Conservation (phyloP, 2,888 invertebrate genomes). For the Elysia crispata region DNA sequence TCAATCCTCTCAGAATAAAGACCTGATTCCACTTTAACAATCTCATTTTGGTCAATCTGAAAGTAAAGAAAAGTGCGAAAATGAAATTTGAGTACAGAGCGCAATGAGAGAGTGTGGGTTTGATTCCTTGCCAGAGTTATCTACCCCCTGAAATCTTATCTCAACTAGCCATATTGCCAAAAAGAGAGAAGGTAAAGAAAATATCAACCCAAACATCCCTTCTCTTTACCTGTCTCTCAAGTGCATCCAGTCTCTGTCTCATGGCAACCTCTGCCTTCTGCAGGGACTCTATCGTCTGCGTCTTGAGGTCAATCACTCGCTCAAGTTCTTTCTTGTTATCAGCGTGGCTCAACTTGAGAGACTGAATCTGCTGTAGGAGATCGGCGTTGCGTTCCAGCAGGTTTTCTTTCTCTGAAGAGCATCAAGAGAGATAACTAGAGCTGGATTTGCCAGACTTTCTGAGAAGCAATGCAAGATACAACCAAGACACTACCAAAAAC, state of each 20-base stretch:
- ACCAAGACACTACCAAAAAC: no score
- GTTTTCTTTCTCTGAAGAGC: conserved; percentile 70
- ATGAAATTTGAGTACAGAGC: no score
- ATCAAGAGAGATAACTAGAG: no score
- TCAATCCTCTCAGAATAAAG: conserved; percentile 55
- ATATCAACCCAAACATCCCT: no score
- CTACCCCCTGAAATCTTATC: no score
- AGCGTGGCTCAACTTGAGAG: conserved; percentile 82
- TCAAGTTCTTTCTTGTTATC: conserved; percentile 78
- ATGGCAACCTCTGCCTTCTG: conserved; percentile 52
- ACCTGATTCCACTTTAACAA: conserved; percentile 52
- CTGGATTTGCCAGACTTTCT: no score
- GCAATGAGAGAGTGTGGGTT: no score
- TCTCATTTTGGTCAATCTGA: conserved; percentile 60
- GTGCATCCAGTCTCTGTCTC: conserved; percentile 51
- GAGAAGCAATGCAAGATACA: no score
- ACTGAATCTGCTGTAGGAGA: conserved; percentile 71
- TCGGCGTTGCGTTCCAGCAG: conserved; percentile 74
- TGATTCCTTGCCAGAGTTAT: no score
- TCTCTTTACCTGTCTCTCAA: conserved; percentile 52
- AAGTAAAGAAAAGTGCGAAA: no score
- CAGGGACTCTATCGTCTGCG: conserved; percentile 32
- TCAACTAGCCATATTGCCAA: no score
- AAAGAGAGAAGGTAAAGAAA: no score
- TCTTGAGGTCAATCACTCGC: conserved; percentile 52